phyloP scores from a whole-genome alignment of 2,113 vertebrate species.

The Daubentonia madagascariensis region DNA sequence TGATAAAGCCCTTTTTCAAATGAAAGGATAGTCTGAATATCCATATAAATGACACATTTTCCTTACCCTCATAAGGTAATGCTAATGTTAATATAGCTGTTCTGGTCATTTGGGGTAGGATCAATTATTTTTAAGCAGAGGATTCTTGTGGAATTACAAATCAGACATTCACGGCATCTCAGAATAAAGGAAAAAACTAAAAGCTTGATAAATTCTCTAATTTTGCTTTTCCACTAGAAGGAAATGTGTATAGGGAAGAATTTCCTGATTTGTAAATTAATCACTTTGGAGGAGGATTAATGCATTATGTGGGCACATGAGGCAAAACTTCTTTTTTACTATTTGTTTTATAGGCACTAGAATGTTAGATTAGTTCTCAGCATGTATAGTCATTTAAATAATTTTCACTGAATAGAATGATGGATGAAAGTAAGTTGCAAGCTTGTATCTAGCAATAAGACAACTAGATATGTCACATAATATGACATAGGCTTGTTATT shows the following conservation, averaged over 20 bases:
- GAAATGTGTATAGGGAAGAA: neutral
- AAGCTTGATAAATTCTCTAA: neutral
- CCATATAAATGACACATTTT: neutral
- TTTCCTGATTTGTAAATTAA: constrained; percentile 27
- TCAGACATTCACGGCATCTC: neutral
- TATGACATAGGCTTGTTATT: constrained; percentile 46
- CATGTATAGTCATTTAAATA: constrained; percentile 44
- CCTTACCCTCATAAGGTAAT: neutral
- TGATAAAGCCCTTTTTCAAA: neutral
- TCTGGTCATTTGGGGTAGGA: neutral
- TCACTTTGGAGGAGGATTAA: neutral
- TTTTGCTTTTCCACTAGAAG: neutral
- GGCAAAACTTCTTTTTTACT: neutral
- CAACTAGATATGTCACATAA: constrained; percentile 53
- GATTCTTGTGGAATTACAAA: neutral
- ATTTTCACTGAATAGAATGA: constrained; percentile 63
- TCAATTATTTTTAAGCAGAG: neutral
- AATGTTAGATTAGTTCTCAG: constrained; percentile 50
- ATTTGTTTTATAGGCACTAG: neutral
- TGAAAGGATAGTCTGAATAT: neutral
- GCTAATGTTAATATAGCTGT: neutral
- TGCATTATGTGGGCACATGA: neutral
- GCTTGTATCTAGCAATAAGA: neutral
- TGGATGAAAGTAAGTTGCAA: constrained; percentile 53
- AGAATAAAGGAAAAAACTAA: neutral